Base-by-base conservation (phyloP, 2,888 invertebrate species). In the Laothoe populi region DNA sequence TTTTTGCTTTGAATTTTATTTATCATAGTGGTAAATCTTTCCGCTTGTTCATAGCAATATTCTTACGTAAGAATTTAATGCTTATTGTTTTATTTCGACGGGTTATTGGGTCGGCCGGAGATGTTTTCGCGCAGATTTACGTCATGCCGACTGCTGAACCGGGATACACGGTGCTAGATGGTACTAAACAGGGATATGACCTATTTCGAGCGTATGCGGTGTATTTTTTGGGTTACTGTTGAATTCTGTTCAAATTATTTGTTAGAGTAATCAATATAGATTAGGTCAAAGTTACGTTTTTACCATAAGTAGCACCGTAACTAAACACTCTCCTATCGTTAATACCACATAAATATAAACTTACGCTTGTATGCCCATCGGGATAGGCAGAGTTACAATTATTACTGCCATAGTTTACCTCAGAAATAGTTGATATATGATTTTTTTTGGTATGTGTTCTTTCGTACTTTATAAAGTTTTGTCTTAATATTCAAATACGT, bases 171-270 rank as follows among this genome's bases (percentile, higher is more conserved):
- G 75, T 74, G 77, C 81, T 82, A 81, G 82, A 79, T 87, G 83
- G 82, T 78, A 78, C 67, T 84, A 81, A 83, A 83, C 81, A 77
- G 83, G 83, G 81, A 85, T 86, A 83, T 90, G 90, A 92, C 92
- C 92, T 90, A 91, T 89, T 88, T 91, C 76, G 74, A 77, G 76
- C 73, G 77, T 75, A 76, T 80, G 81, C 49, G 60, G 40, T 7
- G 42, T 49, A 53, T 75, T 75, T 74, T 74, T 63, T 58, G 68
- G 68, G 68, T 72, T 76, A 71, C 70, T 71, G 69, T 65, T 69
- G 70, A 69, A 70, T 74, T 74, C 71, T 64, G 63, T 62, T 62
- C 63, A 64, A 67, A 65, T 63, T 66, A 74, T 72, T 77, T 76
- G 19, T 53, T n/a, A 61, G 31, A 53, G 1, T 53, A 49, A 40